Conservation (phyloP, 2,888 invertebrate genomes). For the Platycnemis pennipes region DNA sequence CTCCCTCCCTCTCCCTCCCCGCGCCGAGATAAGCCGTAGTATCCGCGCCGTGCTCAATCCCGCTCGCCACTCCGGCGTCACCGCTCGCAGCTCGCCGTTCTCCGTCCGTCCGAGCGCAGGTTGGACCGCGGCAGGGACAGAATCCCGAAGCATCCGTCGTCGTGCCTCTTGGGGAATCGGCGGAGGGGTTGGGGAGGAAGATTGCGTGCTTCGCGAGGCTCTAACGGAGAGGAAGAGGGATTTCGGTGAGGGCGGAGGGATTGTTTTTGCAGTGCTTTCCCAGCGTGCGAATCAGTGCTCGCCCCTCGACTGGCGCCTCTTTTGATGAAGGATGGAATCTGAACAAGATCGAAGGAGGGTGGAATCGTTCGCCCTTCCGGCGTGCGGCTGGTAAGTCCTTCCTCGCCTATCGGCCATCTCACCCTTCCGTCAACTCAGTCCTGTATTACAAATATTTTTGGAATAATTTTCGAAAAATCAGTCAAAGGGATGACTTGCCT, state of each 20-base stretch:
- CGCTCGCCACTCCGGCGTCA: constrained; percentile 33
- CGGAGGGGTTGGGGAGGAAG: background rate
- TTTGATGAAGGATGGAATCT: constrained; percentile 53
- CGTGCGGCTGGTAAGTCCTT: constrained; percentile 23
- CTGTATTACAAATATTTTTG: too few relatives aligned
- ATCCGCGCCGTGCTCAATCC: constrained; percentile 19
- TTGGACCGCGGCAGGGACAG: background rate
- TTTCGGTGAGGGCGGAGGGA: background rate
- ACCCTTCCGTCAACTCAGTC: too few relatives aligned
- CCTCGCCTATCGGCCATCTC: background rate
- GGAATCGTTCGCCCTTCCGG: background rate
- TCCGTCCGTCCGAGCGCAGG: background rate
- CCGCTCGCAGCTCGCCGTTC: constrained; percentile 12
- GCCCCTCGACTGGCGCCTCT: background rate
- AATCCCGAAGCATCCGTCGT: background rate
- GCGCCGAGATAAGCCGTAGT: background rate
- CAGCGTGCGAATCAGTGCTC: background rate
- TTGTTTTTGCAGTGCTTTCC: background rate
- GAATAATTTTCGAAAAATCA: too few relatives aligned
- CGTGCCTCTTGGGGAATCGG: background rate
- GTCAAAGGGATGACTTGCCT: too few relatives aligned
- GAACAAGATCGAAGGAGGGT: constrained; percentile 10
- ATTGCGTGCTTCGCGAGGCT: background rate
- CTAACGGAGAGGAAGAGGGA: background rate
- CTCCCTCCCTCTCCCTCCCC: background rate